Evolutionary conservation across 2,797 vertebrate species (phyloP).

Genomic region (Spondyliosoma cantharus): DNA sequence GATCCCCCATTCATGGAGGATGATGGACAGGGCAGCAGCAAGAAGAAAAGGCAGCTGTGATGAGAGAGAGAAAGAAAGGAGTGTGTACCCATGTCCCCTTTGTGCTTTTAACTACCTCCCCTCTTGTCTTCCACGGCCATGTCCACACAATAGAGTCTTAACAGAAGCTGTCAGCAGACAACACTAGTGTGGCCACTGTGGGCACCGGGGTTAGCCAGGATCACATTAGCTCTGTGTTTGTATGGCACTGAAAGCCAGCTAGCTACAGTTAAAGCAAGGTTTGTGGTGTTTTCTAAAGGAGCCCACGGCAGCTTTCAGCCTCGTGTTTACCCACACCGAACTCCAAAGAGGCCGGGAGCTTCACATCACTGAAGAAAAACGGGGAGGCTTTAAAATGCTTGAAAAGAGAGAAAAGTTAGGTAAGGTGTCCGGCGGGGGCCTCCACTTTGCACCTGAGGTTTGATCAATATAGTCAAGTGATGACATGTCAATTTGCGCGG

Average conservation of each 20-base stretch:
- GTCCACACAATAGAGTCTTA: slow-evolving; percentile 85
- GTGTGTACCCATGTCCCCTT: slow-evolving; percentile 75
- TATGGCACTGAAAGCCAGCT: slow-evolving; percentile 82
- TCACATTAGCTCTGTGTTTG: slow-evolving; percentile 85
- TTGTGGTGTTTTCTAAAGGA: slow-evolving; percentile 78
- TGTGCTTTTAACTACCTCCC: slow-evolving; percentile 82
- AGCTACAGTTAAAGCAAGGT: slow-evolving; percentile 81
- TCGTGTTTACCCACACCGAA: slow-evolving; percentile 77
- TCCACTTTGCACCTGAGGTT: slow-evolving; percentile 86
- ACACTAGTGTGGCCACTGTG: slow-evolving; percentile 77
- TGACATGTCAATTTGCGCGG: slow-evolving; percentile 84
- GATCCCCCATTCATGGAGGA: slow-evolving; percentile 67
- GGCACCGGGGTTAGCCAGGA: slow-evolving; percentile 76
- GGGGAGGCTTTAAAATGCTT: slow-evolving; percentile 19
- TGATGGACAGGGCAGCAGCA: slow-evolving; percentile 57
- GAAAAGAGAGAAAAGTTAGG: slow-evolving; percentile 23
- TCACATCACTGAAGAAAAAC: slow-evolving; percentile 38
- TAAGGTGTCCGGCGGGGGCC: slow-evolving; percentile 74
- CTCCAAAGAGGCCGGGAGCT: slow-evolving; percentile 53
- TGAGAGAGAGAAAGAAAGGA: slow-evolving; percentile 70
- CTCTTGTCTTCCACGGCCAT: slow-evolving; percentile 77
- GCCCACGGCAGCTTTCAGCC: slow-evolving; percentile 77
- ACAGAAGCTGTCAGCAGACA: slow-evolving; percentile 89
- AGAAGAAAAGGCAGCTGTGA: slow-evolving; percentile 74
- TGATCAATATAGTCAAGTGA: slow-evolving; percentile 81